phyloP scores from a whole-genome alignment of 2,797 vertebrate species.

The Aldrovandia affinis region DNA sequence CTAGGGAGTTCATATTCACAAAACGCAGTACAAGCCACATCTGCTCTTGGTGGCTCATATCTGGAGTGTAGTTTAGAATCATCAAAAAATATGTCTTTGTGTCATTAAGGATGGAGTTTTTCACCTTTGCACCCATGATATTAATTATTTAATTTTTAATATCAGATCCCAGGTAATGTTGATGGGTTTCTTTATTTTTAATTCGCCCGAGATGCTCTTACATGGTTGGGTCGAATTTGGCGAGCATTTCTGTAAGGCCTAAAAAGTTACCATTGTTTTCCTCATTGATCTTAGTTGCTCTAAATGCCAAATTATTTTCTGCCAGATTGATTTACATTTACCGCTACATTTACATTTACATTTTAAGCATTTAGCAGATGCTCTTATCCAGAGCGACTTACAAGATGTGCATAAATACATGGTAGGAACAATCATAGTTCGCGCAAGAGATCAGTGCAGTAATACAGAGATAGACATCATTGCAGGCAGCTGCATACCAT shows the following conservation, averaged over 20 bases:
- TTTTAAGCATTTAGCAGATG: too few relatives aligned
- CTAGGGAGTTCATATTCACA: background rate
- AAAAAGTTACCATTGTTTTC: constrained; percentile 23
- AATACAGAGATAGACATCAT: too few relatives aligned
- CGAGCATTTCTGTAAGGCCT: constrained; percentile 3
- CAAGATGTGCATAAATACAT: too few relatives aligned
- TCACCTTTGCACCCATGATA: background rate
- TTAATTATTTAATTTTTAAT: background rate
- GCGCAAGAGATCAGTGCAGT: too few relatives aligned
- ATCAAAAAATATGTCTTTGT: constrained; percentile 2
- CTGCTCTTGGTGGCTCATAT: background rate
- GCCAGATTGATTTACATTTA: too few relatives aligned
- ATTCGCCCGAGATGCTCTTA: background rate
- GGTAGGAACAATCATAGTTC: too few relatives aligned
- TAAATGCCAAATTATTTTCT: too few relatives aligned
- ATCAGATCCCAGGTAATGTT: constrained; percentile 1
- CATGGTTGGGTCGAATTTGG: constrained; percentile 4
- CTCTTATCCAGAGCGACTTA: too few relatives aligned
- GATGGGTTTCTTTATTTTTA: background rate
- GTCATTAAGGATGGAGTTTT: background rate
- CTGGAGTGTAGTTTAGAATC: background rate
- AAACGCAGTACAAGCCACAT: background rate
- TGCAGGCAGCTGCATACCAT: too few relatives aligned
- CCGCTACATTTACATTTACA: too few relatives aligned
- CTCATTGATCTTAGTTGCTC: too few relatives aligned